These are phyloP conservation scores for Tridacna crocea DNA, from an alignment of 2,888 invertebrate species.

Conservation along the genomic window DNA sequence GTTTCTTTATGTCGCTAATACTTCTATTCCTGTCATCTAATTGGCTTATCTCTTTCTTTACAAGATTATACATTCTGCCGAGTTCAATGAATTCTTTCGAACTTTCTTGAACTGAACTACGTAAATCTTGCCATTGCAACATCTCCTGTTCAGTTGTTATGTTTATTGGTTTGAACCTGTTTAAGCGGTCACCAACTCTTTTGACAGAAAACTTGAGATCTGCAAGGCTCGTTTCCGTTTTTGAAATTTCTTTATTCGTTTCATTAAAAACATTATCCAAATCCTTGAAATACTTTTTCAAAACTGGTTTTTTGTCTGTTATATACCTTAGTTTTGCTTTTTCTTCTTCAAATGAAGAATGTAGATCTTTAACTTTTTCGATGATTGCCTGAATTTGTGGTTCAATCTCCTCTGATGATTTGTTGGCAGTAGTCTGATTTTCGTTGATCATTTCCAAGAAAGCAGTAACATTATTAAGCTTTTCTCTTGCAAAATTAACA, in stretches of 20 bases:
- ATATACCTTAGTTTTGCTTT: constrained; percentile 48
- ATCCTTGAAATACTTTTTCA: constrained; percentile 29
- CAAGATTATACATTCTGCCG: constrained; percentile 25
- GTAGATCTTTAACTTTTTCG: constrained; percentile 28
- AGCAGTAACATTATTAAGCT: constrained; percentile 5
- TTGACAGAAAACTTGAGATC: constrained; percentile 36
- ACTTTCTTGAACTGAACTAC: constrained; percentile 3
- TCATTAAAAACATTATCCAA: constrained; percentile 23
- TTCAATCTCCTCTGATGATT: constrained; percentile 1
- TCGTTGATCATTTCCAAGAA: constrained; percentile 18
- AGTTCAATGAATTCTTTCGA: constrained; percentile 27
- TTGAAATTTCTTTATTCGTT: constrained; percentile 37
- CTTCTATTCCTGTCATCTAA: constrained; percentile 45
- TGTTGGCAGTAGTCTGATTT: constrained; percentile 18
- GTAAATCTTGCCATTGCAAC: constrained; percentile 34
- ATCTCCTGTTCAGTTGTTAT: constrained; percentile 47
- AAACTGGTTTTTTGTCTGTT: constrained; percentile 25
- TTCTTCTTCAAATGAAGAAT: constrained; percentile 30
- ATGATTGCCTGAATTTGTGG: constrained; percentile 35
- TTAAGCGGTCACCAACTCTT: constrained; percentile 33
- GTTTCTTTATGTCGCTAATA: constrained; percentile 24
- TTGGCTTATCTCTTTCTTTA: constrained; percentile 27
- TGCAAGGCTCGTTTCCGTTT: constrained; percentile 37
- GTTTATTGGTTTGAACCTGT: constrained; percentile 47
- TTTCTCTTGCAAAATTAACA: constrained; percentile 23